A percentile compares a stretch with the other conserved stretches of the same genome.
Evolutionary conservation across 2,888 invertebrate species (phyloP).

Genomic region (Apamea sordens): DNA sequence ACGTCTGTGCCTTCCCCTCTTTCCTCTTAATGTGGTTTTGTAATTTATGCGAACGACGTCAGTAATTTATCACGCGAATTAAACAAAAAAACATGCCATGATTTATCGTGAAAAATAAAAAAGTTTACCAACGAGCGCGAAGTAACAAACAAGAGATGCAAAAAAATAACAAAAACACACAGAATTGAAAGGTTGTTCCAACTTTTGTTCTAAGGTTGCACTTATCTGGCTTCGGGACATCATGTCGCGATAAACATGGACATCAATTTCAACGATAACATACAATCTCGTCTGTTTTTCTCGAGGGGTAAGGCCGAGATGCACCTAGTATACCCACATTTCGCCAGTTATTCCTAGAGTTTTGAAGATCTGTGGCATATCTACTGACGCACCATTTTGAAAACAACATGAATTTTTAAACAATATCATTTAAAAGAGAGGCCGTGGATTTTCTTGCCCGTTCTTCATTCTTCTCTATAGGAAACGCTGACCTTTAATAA

Average conservation of each 20-base stretch:
- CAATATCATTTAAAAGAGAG: no score
- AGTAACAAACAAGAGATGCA: background rate
- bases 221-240: background rate
- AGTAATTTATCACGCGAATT: background rate
- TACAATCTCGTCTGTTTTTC: background rate
- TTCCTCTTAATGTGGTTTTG: no score
- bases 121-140: background rate
- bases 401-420: no score
- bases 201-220: constrained; percentile 1
- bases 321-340: background rate
- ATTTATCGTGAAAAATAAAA: background rate
- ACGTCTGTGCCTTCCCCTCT: no score
- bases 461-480: no score
- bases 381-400: no score
- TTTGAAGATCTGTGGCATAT: no score
- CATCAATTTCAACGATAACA: background rate
- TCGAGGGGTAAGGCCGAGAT: background rate
- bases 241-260: background rate
- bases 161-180: background rate
- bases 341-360: background rate
- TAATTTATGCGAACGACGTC: no score
- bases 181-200: constrained; percentile 15
- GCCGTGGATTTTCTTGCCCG: no score
- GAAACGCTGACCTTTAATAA: no score
- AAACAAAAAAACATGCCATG: background rate